These are phyloP conservation scores for Erannis defoliaria DNA, from an alignment of 2,888 invertebrate species.

Conservation along the genomic window DNA sequence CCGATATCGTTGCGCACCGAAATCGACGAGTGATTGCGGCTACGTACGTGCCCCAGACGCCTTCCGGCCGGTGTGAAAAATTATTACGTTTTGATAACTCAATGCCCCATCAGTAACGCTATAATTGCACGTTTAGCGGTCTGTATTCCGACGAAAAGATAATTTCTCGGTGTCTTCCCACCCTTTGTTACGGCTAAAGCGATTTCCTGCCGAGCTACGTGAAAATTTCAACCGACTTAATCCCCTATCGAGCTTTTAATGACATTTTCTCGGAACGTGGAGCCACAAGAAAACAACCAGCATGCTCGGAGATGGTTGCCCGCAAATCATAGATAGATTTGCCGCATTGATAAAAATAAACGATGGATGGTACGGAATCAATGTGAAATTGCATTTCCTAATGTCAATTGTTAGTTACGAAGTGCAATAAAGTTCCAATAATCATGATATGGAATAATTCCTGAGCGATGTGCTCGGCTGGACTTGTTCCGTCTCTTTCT, in stretches of 20 bases:
- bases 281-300: slow-evolving; percentile 80
- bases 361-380: slow-evolving; percentile 80
- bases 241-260: slow-evolving; percentile 84
- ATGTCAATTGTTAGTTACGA: slow-evolving; percentile 87
- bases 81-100: slow-evolving; percentile 83
- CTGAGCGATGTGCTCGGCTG: slow-evolving; percentile 76
- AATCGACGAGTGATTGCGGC: slow-evolving; percentile 73
- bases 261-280: slow-evolving; percentile 79
- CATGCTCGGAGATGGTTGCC: slow-evolving; percentile 75
- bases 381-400: slow-evolving; percentile 87
- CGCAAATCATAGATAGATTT: slow-evolving; percentile 86
- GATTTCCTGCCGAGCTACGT: slow-evolving; percentile 84
- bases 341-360: slow-evolving; percentile 85
- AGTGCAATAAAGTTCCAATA: slow-evolving; percentile 87
- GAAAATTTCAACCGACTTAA: slow-evolving; percentile 82
- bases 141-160: slow-evolving; percentile 79
- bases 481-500: slow-evolving; percentile 60
- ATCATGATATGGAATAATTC: slow-evolving; percentile 83
- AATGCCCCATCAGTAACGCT: slow-evolving; percentile 81
- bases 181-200: slow-evolving; percentile 82
- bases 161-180: slow-evolving; percentile 84
- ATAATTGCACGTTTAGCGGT: slow-evolving; percentile 85
- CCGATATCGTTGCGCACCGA: slow-evolving; percentile 59
- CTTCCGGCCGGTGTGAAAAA: slow-evolving; percentile 84
- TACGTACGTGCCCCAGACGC: slow-evolving; percentile 78